Percentiles rank a stretch among this genome's conserved stretches.
These are phyloP conservation scores for Drosophila picticornis DNA, from an alignment of 2,888 invertebrate species.

Conservation along the genomic window DNA sequence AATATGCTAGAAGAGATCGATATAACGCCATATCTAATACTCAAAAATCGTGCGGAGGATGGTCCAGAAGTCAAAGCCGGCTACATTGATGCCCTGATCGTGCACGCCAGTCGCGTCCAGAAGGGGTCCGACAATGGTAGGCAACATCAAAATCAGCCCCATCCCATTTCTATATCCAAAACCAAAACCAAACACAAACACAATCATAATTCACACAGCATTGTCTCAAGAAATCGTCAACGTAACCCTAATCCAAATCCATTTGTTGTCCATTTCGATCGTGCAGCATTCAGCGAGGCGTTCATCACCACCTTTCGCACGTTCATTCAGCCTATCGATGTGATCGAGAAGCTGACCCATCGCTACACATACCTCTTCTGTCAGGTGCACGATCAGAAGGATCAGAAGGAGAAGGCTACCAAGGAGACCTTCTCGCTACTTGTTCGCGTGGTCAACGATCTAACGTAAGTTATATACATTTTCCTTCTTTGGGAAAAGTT, in stretches of 20 bases:
- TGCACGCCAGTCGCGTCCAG: constrained; percentile 97
- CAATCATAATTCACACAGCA: constrained; percentile 24
- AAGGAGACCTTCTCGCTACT: constrained; percentile 96
- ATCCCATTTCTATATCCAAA: background rate
- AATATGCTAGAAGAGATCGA: constrained; percentile 93
- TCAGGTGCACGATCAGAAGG: constrained; percentile 88
- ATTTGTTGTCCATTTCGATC: constrained; percentile 54
- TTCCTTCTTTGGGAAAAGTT: background rate
- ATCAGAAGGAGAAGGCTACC: constrained; percentile 90
- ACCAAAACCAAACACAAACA: constrained; percentile 5
- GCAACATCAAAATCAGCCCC: constrained; percentile 32
- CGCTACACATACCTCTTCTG: constrained; percentile 88
- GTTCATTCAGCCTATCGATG: constrained; percentile 94
- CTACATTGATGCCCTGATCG: constrained; percentile 96
- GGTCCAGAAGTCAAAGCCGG: constrained; percentile 97
- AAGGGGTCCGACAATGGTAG: constrained; percentile 87
- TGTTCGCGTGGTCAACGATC: constrained; percentile 97
- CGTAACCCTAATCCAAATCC: constrained; percentile 40
- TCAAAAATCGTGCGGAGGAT: constrained; percentile 93
- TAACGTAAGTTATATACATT: constrained; percentile 90
- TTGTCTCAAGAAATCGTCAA: constrained; percentile 22
- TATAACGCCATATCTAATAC: constrained; percentile 91
- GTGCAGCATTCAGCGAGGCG: constrained; percentile 90
- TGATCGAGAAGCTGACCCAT: constrained; percentile 94
- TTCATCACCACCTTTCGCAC: constrained; percentile 99